Percentiles rank a stretch among this genome's conserved stretches.
Conservation (phyloP, 1,140 invertebrate genomes). For the Heterodera schachtii region DNA sequence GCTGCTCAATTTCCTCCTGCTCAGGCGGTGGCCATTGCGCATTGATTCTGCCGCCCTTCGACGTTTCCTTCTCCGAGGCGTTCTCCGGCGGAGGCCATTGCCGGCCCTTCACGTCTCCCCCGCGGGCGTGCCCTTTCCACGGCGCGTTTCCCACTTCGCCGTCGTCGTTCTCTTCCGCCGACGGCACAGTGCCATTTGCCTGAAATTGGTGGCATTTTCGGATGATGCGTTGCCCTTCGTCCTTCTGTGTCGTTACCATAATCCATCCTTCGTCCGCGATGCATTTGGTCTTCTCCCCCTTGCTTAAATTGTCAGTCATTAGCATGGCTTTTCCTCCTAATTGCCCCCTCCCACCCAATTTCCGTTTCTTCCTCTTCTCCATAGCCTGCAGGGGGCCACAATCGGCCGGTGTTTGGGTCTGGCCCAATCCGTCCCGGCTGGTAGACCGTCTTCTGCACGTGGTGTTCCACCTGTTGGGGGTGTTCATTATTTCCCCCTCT, state of each 20-base stretch:
- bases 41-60: neutral
- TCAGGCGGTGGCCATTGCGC: slow-evolving; percentile 26
- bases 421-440: slow-evolving; percentile 42
- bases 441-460: slow-evolving; percentile 48
- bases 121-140: slow-evolving; percentile 33
- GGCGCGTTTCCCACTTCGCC: slow-evolving; percentile 36
- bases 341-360: slow-evolving; percentile 27
- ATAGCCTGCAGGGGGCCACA: slow-evolving; percentile 52
- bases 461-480: slow-evolving; percentile 33
- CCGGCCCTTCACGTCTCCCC: slow-evolving; percentile 40
- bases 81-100: slow-evolving; percentile 41
- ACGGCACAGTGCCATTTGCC: neutral
- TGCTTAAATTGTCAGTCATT: neutral
- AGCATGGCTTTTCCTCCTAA: neutral
- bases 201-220: neutral
- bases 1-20: slow-evolving; percentile 18
- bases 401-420: slow-evolving; percentile 17
- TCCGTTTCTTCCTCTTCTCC: slow-evolving; percentile 49
- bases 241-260: neutral
- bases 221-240: neutral
- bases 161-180: slow-evolving; percentile 1
- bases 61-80: neutral
- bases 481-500: neutral
- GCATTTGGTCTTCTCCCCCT: slow-evolving; percentile 4
- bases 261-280: slow-evolving; percentile 7